These are phyloP conservation scores for Gadopsis marmoratus DNA, from an alignment of 2,797 vertebrate genomes.

Conservation along the genomic window DNA sequence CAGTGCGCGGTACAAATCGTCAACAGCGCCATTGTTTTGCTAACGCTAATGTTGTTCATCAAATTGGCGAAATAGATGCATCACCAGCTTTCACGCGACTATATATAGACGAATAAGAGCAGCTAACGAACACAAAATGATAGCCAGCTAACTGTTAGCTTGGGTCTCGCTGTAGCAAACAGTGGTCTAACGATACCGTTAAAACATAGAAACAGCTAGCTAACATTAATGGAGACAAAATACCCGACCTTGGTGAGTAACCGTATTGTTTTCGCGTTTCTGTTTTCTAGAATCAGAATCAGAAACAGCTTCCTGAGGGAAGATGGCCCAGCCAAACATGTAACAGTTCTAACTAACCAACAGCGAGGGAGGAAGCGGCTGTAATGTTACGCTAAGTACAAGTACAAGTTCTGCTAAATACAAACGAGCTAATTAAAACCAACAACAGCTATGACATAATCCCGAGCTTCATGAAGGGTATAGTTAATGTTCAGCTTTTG, in stretches of 20 bases:
- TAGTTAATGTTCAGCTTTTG: background rate
- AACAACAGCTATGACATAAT: background rate
- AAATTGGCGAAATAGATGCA: rapidly evolving
- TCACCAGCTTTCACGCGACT: rapidly evolving
- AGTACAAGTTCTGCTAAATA: background rate
- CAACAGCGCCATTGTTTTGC: conserved; percentile 65
- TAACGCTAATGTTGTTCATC: background rate
- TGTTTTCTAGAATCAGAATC: background rate
- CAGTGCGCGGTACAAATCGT: conserved; percentile 55
- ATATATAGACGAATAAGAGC: background rate
- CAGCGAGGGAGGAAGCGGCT: background rate
- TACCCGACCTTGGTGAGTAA: conserved; percentile 61
- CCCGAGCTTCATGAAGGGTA: background rate
- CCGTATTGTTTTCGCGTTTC: background rate
- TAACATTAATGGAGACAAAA: conserved; percentile 52
- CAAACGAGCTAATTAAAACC: background rate
- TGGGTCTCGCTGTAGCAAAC: background rate
- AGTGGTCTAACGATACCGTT: background rate
- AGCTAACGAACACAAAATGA: background rate
- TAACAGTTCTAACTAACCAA: background rate
- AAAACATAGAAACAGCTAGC: background rate
- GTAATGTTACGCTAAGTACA: no score
- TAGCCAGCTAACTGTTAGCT: conserved; percentile 22
- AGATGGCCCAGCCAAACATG: background rate
- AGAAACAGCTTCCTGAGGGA: no score